These are phyloP conservation scores for Carpatolechia fugitivella DNA, from an alignment of 2,888 invertebrate species.

Conservation along the genomic window DNA sequence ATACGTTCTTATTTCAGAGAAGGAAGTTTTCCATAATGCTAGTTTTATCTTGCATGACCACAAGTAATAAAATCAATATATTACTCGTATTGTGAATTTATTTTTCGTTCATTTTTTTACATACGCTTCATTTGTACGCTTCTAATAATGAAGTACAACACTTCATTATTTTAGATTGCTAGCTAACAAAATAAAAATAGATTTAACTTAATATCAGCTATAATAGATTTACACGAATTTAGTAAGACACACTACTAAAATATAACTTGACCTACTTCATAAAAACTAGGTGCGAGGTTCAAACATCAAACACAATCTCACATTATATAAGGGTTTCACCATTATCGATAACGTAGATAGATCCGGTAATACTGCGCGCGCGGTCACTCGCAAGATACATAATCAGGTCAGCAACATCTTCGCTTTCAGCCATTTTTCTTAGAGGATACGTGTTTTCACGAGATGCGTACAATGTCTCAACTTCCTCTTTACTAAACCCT, in stretches of 20 bases:
- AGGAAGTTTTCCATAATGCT: constrained; percentile 20
- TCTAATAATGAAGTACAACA: too few species aligned
- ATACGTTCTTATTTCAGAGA: constrained; percentile 47
- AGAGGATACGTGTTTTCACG: constrained; percentile 91
- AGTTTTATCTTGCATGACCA: constrained; percentile 20
- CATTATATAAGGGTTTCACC: constrained; percentile 59
- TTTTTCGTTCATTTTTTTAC: too few species aligned
- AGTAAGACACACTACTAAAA: too few species aligned
- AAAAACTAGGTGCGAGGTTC: neutral
- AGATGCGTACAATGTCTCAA: constrained; percentile 84
- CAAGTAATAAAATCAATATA: neutral
- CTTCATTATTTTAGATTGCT: too few species aligned
- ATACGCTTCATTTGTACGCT: too few species aligned
- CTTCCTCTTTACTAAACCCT: constrained; percentile 83
- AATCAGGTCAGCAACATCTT: constrained; percentile 93
- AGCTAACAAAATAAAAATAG: too few species aligned
- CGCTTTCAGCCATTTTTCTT: constrained; percentile 87
- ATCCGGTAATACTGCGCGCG: constrained; percentile 94
- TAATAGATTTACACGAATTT: too few species aligned
- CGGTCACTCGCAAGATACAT: constrained; percentile 93
- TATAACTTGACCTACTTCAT: neutral
- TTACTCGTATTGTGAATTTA: neutral
- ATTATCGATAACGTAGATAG: constrained; percentile 69
- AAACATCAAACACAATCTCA: constrained; percentile 7
- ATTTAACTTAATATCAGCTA: too few species aligned